Conservation (phyloP, 2,113 vertebrate species). For the Syrrhaptes paradoxus region DNA sequence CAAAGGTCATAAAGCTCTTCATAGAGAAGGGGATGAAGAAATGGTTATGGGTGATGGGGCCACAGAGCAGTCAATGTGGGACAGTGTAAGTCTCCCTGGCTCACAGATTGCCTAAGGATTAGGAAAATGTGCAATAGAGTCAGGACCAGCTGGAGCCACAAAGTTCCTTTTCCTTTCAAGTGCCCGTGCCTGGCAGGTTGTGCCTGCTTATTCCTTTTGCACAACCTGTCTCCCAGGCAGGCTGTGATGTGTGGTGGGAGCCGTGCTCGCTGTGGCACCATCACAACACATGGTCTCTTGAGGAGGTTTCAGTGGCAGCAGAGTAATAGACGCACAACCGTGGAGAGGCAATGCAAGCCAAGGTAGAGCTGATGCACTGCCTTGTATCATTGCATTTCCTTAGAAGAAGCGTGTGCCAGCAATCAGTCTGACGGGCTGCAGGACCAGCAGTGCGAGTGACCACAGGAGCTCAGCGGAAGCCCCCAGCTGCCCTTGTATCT, state of each 20-base stretch:
- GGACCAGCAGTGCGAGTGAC: background rate
- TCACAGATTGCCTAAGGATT: background rate
- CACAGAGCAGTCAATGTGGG: rapidly evolving
- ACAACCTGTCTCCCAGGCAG: background rate
- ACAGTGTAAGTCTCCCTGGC: background rate
- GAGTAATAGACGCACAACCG: background rate
- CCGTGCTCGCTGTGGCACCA: background rate
- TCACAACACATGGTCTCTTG: background rate
- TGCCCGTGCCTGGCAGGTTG: background rate
- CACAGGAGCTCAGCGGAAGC: background rate
- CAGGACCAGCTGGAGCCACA: background rate
- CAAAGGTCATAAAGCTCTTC: background rate
- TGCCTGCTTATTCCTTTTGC: background rate
- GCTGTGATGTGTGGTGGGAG: background rate
- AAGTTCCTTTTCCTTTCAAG: background rate
- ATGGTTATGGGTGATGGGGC: background rate
- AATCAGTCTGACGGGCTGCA: background rate
- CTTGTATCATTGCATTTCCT: background rate
- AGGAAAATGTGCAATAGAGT: background rate
- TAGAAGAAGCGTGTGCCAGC: background rate
- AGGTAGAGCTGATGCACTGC: background rate
- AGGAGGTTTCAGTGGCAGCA: background rate
- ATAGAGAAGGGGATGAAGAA: background rate
- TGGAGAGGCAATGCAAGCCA: background rate
- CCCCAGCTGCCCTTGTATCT: background rate